These are phyloP conservation scores for Strongylocentrotus purpuratus DNA, from an alignment of 35 echinoderm and acorn worm species.

Conservation along the genomic window DNA sequence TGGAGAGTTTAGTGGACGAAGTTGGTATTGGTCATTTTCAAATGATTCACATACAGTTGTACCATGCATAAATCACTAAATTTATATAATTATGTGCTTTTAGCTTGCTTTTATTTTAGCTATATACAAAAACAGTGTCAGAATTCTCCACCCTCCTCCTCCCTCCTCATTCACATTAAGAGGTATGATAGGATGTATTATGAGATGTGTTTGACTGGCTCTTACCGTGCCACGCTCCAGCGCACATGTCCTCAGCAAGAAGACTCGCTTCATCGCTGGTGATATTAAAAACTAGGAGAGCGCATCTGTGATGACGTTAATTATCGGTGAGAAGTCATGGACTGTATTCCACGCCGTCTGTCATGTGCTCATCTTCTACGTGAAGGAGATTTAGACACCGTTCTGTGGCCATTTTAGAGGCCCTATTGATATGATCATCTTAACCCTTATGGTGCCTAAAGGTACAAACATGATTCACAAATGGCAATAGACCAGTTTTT, in stretches of 20 bases:
- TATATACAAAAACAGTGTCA: neutral
- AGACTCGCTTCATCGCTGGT: conserved; percentile 24
- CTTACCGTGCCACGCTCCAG: neutral
- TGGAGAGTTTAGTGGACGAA: too few species aligned
- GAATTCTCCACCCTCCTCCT: neutral
- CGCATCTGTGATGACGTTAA: conserved; percentile 38
- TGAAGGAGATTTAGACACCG: neutral
- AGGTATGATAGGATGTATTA: neutral
- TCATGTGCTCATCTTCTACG: neutral
- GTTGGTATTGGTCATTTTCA: too few species aligned
- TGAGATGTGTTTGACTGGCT: conserved; percentile 8
- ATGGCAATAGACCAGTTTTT: neutral
- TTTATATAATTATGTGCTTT: too few species aligned
- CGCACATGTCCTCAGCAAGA: neutral
- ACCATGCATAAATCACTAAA: too few species aligned
- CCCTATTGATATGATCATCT: neutral
- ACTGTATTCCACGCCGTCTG: conserved; percentile 2
- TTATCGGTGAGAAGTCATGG: conserved; percentile 23
- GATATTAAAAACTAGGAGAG: conserved; percentile 39
- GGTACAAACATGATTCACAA: neutral
- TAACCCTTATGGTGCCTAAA: neutral
- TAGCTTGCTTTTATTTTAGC: neutral
- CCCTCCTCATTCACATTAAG: neutral
- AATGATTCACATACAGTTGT: too few species aligned
- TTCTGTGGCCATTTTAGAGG: neutral